These are phyloP conservation scores for Drosophila suzukii DNA, from an alignment of 1,140 invertebrate species.

Conservation along the genomic window DNA sequence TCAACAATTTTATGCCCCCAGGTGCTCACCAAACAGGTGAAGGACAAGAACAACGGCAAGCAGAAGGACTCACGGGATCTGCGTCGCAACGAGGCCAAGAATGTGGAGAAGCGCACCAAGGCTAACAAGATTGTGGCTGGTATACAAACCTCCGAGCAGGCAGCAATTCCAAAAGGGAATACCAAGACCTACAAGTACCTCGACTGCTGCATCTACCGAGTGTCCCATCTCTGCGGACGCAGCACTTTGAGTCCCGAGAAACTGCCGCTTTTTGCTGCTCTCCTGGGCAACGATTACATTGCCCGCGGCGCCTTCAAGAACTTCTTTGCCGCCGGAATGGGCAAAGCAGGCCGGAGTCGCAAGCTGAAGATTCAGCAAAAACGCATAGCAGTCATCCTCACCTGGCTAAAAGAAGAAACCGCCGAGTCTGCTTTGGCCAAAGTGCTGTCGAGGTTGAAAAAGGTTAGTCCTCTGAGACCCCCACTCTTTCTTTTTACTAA, in stretches of 20 bases:
- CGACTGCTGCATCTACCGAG: slow-evolving; percentile 89
- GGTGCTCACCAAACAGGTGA: slow-evolving; percentile 69
- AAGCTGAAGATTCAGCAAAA: slow-evolving; percentile 87
- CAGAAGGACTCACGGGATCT: slow-evolving; percentile 17
- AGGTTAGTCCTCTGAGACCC: slow-evolving; percentile 86
- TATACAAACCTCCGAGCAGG: slow-evolving; percentile 27
- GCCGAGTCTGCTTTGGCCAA: slow-evolving; percentile 89
- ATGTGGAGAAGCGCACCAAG: slow-evolving; percentile 76
- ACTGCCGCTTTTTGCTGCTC: slow-evolving; percentile 91
- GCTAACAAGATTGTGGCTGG: slow-evolving; percentile 58
- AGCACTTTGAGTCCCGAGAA: slow-evolving; percentile 87
- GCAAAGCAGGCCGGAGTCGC: slow-evolving; percentile 86
- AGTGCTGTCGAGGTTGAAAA: slow-evolving; percentile 87
- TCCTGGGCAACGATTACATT: slow-evolving; percentile 96
- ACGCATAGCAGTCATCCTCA: slow-evolving; percentile 88
- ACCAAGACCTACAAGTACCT: slow-evolving; percentile 84
- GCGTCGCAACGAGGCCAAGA: slow-evolving; percentile 65
- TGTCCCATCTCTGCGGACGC: slow-evolving; percentile 88
- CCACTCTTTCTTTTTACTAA: slow-evolving; percentile 52
- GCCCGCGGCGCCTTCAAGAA: slow-evolving; percentile 87
- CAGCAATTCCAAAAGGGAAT: background rate
- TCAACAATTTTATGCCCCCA: background rate
- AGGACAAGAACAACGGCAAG: slow-evolving; percentile 13
- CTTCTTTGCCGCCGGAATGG: slow-evolving; percentile 88
- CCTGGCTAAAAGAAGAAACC: slow-evolving; percentile 90